Evolutionary conservation across 2,113 vertebrate species (phyloP), one percentile per base, ranked within the genome.

Genomic region (Psettodes erumei): DNA sequence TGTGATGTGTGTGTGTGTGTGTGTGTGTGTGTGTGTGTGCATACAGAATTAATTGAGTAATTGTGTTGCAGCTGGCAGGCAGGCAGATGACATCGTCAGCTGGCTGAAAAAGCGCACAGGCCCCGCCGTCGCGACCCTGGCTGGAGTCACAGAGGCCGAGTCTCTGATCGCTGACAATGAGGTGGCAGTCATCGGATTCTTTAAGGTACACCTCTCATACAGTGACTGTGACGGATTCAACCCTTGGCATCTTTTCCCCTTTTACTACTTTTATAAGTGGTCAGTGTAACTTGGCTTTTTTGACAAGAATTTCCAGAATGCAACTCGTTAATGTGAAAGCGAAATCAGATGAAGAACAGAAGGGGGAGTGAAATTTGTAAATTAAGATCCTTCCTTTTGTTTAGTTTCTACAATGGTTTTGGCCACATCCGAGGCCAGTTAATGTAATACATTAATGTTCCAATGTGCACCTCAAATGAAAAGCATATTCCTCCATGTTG

Each of bases 51-150:
- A 56, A 21, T 19, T 48, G 47, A 55, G n/a, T 21, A n/a, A 1
- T 25, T 82, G 15, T 71, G 13, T 62, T 70, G 15, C 61, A 99
- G 98, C 97, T 86, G 98, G 98, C 82, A 94, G 98, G 61, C 97
- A 98, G 48, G 97, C 98, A 0, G 97, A 97, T 0, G 98, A 99
- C 71, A 96, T 99, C 0, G 92, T 99, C 71, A 95, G 72, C 89
- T 99, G 98, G 98, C 87, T 99, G 89, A 98, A 95, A 94, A 99
- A 99, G 68, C 96, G 97, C 79, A 99, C 97, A 0, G 98, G 98
- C 13, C 97, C 98, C 0, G 94, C 98, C 0, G 97, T 98, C 0
- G 43, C 92, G 9, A 85, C 91, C 0, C 81, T 99, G 85, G 2
- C 58, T 0, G 95, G 95, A 0, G 84, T 89, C 18, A 86, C 93